Base-by-base conservation (phyloP, 2,113 vertebrate genomes). In the Eulemur macaco region DNA sequence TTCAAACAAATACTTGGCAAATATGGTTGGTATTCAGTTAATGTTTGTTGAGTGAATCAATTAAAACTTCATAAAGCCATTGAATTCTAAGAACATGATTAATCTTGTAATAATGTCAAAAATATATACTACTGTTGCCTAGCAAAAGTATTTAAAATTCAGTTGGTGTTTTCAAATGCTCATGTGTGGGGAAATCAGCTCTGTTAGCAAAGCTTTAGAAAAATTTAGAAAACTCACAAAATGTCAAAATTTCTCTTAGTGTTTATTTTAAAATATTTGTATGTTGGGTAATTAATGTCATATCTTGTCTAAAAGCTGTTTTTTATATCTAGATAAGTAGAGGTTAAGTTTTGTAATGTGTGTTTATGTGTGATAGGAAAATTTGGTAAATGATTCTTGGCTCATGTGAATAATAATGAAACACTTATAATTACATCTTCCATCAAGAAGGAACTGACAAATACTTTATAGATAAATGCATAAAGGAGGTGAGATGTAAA, bases 81-180 rank as follows among this genome's bases (percentile, higher is more conserved):
- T 80, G 56, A 92, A 94, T 96, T 88, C 47, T 96, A 95, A 95
- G 92, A 89, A 69, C 58, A 96, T 29, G 83, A 0, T 0, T 95
- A 95, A n/a, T 88, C 92, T 96, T 97, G 90, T 98, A 94, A 97
- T 37, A 94, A 0, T 93, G 73, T 94, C 97, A 98, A 81, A 80
- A 92, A 71, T 93, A 80, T 96, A 96, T 97, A 93, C 85, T 60
- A 45, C 50, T 97, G 86, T 98, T 98, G 95, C 96, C 54, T 98
- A 97, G 96, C 92, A 95, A 94, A 97, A 89, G 73, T 91, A 54
- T 94, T 96, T 96, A 93, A 97, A 90, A 85, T 64, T 96, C 92
- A 86, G 74, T 60, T 95, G 87, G 37, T 77, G 66, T 93, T 95
- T 95, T 94, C 60, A 83, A 86, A 97, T 66, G 60, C 71, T 94